These are phyloP conservation scores for Lasioglossum zephyrum DNA, from an alignment of 2,888 invertebrate genomes.

Conservation along the genomic window DNA sequence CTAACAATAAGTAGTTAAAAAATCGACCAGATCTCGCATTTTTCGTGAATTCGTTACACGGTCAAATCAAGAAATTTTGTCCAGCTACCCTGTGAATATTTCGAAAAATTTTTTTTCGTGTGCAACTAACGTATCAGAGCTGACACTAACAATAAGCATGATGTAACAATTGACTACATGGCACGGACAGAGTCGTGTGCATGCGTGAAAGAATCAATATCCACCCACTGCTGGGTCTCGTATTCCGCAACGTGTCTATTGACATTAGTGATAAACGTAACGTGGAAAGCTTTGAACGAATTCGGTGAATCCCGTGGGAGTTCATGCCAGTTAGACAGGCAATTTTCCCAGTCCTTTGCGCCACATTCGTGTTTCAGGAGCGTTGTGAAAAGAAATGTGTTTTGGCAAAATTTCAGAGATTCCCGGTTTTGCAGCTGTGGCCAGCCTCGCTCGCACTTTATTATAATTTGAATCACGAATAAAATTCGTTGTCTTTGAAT, in stretches of 20 bases:
- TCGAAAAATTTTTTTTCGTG: too few relatives aligned
- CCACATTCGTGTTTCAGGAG: slow-evolving; percentile 52
- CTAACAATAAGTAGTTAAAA: too few relatives aligned
- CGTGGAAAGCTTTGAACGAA: slow-evolving; percentile 62
- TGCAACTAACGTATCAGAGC: neutral
- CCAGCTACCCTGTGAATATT: neutral
- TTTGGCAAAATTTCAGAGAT: slow-evolving; percentile 65
- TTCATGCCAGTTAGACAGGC: slow-evolving; percentile 64
- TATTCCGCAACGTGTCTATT: slow-evolving; percentile 61
- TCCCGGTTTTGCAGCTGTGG: slow-evolving; percentile 49
- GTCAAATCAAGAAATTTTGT: neutral
- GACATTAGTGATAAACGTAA: slow-evolving; percentile 59
- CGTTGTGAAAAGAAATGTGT: slow-evolving; percentile 59
- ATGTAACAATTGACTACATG: slow-evolving; percentile 14
- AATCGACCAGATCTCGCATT: neutral
- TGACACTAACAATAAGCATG: slow-evolving; percentile 3
- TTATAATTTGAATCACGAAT: slow-evolving; percentile 56
- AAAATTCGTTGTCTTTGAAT: slow-evolving; percentile 3
- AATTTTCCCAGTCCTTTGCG: slow-evolving; percentile 60
- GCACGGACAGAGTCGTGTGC: neutral
- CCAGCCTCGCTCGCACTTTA: slow-evolving; percentile 44
- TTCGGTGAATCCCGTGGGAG: slow-evolving; percentile 57
- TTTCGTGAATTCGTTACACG: neutral
- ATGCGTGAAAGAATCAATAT: slow-evolving; percentile 53
- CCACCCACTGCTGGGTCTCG: slow-evolving; percentile 45